phyloP scores from a whole-genome alignment of 2,888 invertebrate species.

The Sarcophaga rosellei region DNA sequence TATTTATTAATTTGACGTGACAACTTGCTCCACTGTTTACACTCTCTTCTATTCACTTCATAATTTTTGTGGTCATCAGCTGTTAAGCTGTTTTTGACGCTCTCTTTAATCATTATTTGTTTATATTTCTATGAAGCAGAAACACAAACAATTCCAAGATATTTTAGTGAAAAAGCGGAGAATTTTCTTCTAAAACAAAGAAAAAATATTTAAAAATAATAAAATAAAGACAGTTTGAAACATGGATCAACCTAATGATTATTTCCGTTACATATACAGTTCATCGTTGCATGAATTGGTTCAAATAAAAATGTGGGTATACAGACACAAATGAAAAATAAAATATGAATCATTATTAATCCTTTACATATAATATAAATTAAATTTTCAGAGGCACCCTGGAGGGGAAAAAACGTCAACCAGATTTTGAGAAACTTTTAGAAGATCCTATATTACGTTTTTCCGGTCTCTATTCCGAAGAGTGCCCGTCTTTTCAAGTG shows the following conservation, averaged over 20 bases:
- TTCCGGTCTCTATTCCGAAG: conserved; percentile 92
- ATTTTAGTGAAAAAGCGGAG: too few species aligned
- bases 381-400: conserved; percentile 89
- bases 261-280: conserved; percentile 94
- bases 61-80: too few species aligned
- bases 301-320: conserved; percentile 94
- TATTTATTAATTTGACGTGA: too few species aligned
- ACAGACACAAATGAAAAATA: background rate
- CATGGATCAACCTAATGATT: conserved; percentile 85
- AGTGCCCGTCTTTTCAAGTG: conserved; percentile 93
- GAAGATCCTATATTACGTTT: conserved; percentile 94
- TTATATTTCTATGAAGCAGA: too few species aligned
- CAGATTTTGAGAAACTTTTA: conserved; percentile 93
- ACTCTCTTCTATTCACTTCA: too few species aligned
- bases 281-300: conserved; percentile 93
- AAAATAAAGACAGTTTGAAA: background rate
- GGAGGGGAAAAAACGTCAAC: conserved; percentile 93
- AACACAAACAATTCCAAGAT: too few species aligned
- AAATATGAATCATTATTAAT: background rate
- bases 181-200: too few species aligned
- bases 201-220: background rate
- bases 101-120: too few species aligned
- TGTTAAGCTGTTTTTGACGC: too few species aligned
- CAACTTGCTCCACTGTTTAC: too few species aligned
- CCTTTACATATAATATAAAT: conserved; percentile 18